These are phyloP conservation scores for Mugil cephalus DNA, from an alignment of 2,113 vertebrate species.

Conservation along the genomic window DNA sequence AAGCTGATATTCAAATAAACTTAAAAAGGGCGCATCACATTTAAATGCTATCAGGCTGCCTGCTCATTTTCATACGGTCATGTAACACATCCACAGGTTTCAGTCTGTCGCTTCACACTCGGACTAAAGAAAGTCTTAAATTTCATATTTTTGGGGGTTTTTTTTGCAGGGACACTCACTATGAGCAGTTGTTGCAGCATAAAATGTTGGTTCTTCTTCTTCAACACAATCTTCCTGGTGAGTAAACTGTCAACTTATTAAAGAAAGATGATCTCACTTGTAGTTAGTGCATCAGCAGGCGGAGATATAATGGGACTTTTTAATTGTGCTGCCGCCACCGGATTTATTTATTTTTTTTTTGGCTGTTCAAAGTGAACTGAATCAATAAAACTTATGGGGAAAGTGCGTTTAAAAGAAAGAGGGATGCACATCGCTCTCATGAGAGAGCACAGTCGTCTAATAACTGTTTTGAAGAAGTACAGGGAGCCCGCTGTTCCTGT, in stretches of 20 bases:
- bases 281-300: no score
- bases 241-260: slow-evolving; percentile 19
- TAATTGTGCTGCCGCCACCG: not conserved
- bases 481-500: not conserved
- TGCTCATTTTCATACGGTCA: slow-evolving; percentile 38
- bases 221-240: slow-evolving; percentile 54
- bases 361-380: not conserved
- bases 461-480: not conserved
- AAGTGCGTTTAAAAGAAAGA: not conserved
- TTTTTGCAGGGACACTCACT: no score
- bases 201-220: slow-evolving; percentile 58
- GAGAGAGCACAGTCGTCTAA: not conserved
- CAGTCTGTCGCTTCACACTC: not conserved
- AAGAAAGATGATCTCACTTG: no score
- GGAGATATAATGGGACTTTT: no score
- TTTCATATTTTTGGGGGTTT: no score
- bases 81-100: not conserved
- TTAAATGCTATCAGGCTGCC: slow-evolving; percentile 1
- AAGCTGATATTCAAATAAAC: slow-evolving; percentile 40
- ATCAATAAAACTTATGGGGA: not conserved
- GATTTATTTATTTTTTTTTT: no score
- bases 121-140: not conserved
- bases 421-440: not conserved
- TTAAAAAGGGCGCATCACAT: not conserved
- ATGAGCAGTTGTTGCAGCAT: slow-evolving; percentile 22